Base-by-base conservation (phyloP, 2,797 vertebrate genomes). In the Lagodon rhomboides region DNA sequence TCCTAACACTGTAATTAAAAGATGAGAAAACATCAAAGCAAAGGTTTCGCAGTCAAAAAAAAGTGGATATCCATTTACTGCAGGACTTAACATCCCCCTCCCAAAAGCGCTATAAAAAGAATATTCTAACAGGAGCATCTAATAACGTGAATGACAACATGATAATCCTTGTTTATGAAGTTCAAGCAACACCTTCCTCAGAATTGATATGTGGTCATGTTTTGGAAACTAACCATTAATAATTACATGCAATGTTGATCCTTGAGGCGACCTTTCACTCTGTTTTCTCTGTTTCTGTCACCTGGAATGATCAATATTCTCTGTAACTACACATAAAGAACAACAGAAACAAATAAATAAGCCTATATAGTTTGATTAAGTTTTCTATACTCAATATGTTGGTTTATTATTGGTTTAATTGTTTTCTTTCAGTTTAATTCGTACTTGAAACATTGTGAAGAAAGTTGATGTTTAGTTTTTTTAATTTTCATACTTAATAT, bases 11-110 rank as follows among this genome's bases (percentile, higher is more conserved):
- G n/a, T n/a, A 88, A 91, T 90, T 90, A 92, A 87, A 90, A 86
- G 86, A 92, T 90, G 68, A 88, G 83, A n/a, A 79, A 81, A 89
- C 85, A 86, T 91, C 88, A 89, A 88, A 92, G 87, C 17, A 38
- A 67, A 79, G 44, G 65, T 80, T 79, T 91, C 10, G 17, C 49
- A 59, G 79, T 76, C 51, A 38, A 9, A 61, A 59, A 72, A 68
- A 82, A 78, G 66, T 66, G 63, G 63, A 85, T 77, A 74, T 86
- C 68, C 60, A 81, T 77, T 87, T 70, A 81, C 18, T 68, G 23
- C 13, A 64, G 46, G 71, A 71, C 53, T 63, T 59, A 38, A 64
- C 38, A 64, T 23, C 13, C 47, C 1, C 10, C 0, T 22, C 12
- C 4, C 11, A 6, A 20, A 51, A 54, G 38, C 53, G 22, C n/a